phyloP scores from a whole-genome alignment of 2,888 invertebrate genomes.

The Polyommatus iphigenia region DNA sequence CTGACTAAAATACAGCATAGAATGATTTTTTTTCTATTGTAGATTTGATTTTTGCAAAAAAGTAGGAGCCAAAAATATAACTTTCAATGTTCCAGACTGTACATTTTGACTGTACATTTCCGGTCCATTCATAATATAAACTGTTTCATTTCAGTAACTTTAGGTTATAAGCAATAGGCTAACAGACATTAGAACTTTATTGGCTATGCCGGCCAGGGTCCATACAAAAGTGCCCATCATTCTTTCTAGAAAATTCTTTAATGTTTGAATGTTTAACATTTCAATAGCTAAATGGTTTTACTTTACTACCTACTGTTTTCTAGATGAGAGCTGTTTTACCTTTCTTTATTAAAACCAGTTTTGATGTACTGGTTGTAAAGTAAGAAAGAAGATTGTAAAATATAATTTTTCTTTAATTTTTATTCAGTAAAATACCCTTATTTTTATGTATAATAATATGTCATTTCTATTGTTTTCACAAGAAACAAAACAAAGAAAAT shows the following conservation, averaged over 20 bases:
- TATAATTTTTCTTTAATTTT: not conserved
- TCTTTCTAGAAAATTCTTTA: not conserved
- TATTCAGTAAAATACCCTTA: not conserved
- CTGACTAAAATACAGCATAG: no score
- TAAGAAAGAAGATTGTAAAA: not conserved
- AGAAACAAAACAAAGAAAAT: conserved; percentile 17
- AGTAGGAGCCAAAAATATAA: no score
- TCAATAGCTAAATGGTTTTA: not conserved
- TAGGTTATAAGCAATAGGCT: no score
- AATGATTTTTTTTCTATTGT: no score
- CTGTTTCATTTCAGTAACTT: no score
- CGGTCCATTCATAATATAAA: no score
- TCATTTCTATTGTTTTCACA: conserved; percentile 2
- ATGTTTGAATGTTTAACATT: not conserved
- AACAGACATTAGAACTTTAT: no score
- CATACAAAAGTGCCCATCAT: no score
- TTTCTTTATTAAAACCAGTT: conserved; percentile 10
- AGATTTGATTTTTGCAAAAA: no score
- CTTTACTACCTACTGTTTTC: not conserved
- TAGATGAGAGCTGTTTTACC: not conserved
- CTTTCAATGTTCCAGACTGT: no score
- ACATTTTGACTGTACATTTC: no score
- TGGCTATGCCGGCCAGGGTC: no score
- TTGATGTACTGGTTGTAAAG: not conserved
- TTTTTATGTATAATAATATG: not conserved